Base-by-base conservation (phyloP, 2,888 invertebrate genomes). In the Dorcus hopei region DNA sequence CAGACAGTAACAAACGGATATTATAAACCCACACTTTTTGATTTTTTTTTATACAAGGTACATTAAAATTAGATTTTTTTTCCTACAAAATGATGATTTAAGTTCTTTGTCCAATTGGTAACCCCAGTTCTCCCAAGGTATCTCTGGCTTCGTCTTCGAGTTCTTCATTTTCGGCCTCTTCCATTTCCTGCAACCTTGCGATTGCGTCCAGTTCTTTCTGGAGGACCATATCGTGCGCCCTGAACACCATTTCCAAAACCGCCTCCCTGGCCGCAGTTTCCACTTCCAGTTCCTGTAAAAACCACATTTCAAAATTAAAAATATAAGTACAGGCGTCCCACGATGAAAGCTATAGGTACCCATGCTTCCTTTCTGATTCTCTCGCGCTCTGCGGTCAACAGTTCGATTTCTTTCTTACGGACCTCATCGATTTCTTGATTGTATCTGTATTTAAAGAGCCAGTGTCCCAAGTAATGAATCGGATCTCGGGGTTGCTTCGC, bases 391-490 rank as follows among this genome's bases (percentile, higher is more conserved):
- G 64, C 66, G n/a, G 19, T 45, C n/a, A 80, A 64, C 42, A 70
- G 75, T 41, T 74, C 73, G 66, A 71, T 41, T 66, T 79, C 75
- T 7, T 69, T 65, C 57, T 71, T 74, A 49, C 73, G 68, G 4
- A 69, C 56, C 48, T 73, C 67, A 38, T 73, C 71, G 9, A 73
- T 58, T 63, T 81, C 80, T 64, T 80, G 77, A 61, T 76, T 80
- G 63, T 76, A 80, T 39, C 78, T 72, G 67, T 80, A 81, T 70
- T 80, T 79, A 58, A 80, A 75, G n/a, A 81, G 68, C 80, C 81
- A 81, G 63, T 80, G 80, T 3, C 75, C 81, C 26, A 82, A 67
- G 62, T 80, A 81, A 64, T 77, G 77, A n/a, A 82, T 77, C 0
- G 81, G 81, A 68, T 81, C 81, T 49, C 68, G 61, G 2, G 81